Evolutionary conservation across 2,888 invertebrate genomes (phyloP), one percentile per base, ranked within the genome.

Genomic region (Apamea monoglypha): DNA sequence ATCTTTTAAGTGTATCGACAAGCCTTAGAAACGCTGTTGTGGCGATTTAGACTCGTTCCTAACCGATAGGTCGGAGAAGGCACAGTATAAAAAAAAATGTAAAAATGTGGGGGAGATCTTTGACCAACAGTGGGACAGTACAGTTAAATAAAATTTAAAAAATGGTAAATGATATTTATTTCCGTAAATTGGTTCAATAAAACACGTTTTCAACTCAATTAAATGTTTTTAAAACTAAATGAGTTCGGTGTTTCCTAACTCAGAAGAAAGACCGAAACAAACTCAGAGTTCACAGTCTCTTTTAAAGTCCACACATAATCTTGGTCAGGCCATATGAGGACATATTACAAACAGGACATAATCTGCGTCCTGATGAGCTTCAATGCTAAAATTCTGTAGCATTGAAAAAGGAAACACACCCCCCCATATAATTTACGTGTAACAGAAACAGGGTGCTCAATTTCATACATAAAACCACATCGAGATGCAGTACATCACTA

Each of bases 401-500:
- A 21, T 7, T 32, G 32, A 63, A 32, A 21, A 32, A 18, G 32
- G 25, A 66, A 25, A 36, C 16, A 40, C 36, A 29, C 21, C 25
- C 14, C 32, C 4, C 16, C 29, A 32, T 18, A 25, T 53, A 6
- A n/a, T 32, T 32, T 6, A 53, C 21, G 16, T 59, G 16, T 18
- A 76, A 70, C 21, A n/a, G 10, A 80, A 74, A 40, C 56, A 36
- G 10, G 3, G 16, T 29, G 21, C 21, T 14, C 25, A 18, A 36
- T 40, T 69, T 72, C 14, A 66, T 76, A 36, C 21, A 70, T 53
- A 6, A n/a, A 61, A 64, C 56, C 44, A 63, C 87, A 86, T 88
- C 69, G 86, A 83, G 77, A 81, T 40, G 74, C n/a, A 74, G 83
- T 74, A 84, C 94, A 90, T 78, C 94, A 90, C 94, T 95, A 92